Base-by-base conservation (phyloP, 1,140 invertebrate genomes). In the Brachionus plicatilis region DNA sequence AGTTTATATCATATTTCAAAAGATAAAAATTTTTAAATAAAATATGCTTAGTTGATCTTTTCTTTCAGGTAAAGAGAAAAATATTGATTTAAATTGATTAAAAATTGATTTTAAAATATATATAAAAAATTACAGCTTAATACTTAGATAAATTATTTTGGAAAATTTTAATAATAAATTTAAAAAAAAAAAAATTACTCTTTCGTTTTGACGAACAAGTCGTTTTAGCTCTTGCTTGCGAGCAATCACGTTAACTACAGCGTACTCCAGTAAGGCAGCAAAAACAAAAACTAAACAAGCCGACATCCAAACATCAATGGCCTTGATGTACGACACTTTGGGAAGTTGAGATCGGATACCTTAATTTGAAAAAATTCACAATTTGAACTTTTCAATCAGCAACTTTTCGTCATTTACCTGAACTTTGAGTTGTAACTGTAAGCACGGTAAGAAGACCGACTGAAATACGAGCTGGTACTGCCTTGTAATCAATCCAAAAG, bases 401-500 rank as follows among this genome's bases (percentile, higher is more conserved):
- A 82, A 82, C 37, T 65, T 56, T 80, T 37, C 50, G 41, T 20
- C 11, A 27, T 41, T 86, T 86, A 20, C 88, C 87, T 8, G 87
- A 85, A 85, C 87, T 88, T 65, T 89, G 88, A 8, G 88, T 89
- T 33, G 88, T 88, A 85, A 91, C 87, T n/a, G 90, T 90, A 2
- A 90, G 86, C 2, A 90, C 88, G 7, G 88, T 88, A 6, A 88
- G 85, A 8, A 88, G 84, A 7, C 90, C 89, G 3, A 90, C 86
- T 11, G 89, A 88, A 27, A 92, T 91, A 85, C 92, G 87, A 4
- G 91, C 92, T 3, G 92, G 91, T 14, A 91, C 91, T 82, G 92
- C 92, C 43, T 91, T 90, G 24, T 92, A 90, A 85, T 92, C 92
- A 82, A 92, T 91, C 95, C 95, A 97, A 88, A 97, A 97, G 0